Conservation (phyloP, 2,797 vertebrate genomes). For the Peromyscus aztecus region DNA sequence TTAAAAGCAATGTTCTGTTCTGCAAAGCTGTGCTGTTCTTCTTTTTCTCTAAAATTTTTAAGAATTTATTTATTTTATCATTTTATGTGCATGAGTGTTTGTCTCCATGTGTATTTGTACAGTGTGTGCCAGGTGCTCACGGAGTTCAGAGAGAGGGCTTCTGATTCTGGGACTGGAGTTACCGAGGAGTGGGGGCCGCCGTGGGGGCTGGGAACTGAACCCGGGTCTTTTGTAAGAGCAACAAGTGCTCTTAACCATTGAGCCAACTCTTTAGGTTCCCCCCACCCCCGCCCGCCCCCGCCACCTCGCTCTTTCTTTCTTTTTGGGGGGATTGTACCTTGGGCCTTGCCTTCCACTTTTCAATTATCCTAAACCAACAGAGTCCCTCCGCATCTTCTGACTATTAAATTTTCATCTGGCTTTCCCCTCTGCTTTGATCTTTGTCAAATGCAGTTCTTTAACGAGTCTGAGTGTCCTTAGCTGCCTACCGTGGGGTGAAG, state of each 20-base stretch:
- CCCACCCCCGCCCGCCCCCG: rapidly evolving
- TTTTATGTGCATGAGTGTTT: neutral
- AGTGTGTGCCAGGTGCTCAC: neutral
- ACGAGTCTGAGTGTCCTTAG: neutral
- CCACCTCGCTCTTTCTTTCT: too few relatives aligned
- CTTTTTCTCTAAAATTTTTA: neutral
- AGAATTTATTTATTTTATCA: neutral
- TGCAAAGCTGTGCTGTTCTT: neutral
- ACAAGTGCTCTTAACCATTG: neutral
- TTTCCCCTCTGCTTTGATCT: slow-evolving; percentile 15
- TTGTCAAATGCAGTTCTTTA: neutral
- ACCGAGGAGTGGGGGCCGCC: too few relatives aligned
- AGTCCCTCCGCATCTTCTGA: neutral
- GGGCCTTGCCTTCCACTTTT: neutral
- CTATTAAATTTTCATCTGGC: neutral
- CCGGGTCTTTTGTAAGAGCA: neutral
- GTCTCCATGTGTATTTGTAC: neutral
- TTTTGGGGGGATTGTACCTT: neutral
- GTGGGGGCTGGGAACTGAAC: neutral
- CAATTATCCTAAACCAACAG: neutral
- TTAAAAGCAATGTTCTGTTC: neutral
- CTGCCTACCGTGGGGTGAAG: neutral
- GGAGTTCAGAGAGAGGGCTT: neutral
- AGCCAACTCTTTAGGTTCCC: neutral
- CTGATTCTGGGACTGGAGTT: too few relatives aligned